phyloP scores from a whole-genome alignment of 1,140 invertebrate genomes.

The Maconellicoccus hirsutus region DNA sequence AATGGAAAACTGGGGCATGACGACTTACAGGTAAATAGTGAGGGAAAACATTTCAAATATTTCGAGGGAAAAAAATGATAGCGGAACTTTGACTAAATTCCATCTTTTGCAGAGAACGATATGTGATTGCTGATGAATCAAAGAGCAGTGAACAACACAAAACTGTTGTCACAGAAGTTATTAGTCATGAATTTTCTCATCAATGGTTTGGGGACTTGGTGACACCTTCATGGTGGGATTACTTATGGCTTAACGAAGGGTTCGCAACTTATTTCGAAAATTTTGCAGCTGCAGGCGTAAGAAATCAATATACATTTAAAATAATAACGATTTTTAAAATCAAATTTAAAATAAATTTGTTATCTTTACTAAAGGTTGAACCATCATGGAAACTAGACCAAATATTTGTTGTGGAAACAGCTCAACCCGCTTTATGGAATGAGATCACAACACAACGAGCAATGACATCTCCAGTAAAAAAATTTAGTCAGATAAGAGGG shows the following conservation, averaged over 20 bases:
- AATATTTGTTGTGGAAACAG: conserved; percentile 39
- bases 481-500: conserved; percentile 83
- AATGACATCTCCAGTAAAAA: conserved; percentile 71
- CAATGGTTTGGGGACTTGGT: conserved; percentile 41
- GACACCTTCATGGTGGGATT: conserved; percentile 36
- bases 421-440: conserved; percentile 41
- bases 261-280: conserved; percentile 39
- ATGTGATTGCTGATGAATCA: conserved; percentile 1
- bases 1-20: conserved; percentile 72
- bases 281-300: conserved; percentile 25
- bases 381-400: conserved; percentile 31
- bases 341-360: too few relatives aligned
- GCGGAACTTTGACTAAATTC: too few relatives aligned
- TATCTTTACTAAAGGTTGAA: conserved; percentile 31
- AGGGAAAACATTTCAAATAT: not conserved
- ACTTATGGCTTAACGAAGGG: conserved; percentile 46
- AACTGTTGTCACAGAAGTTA: conserved; percentile 35
- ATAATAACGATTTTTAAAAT: too few relatives aligned
- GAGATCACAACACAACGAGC: conserved; percentile 50
- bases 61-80: too few relatives aligned
- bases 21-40: conserved; percentile 41
- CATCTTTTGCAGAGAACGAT: conserved; percentile 20
- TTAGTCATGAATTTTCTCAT: conserved; percentile 44
- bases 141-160: not conserved
- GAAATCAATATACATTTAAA: too few relatives aligned